A percentile compares a stretch with the other conserved stretches of the same genome.
phyloP scores from a whole-genome alignment of 2,113 vertebrate genomes.

The Vimba vimba region DNA sequence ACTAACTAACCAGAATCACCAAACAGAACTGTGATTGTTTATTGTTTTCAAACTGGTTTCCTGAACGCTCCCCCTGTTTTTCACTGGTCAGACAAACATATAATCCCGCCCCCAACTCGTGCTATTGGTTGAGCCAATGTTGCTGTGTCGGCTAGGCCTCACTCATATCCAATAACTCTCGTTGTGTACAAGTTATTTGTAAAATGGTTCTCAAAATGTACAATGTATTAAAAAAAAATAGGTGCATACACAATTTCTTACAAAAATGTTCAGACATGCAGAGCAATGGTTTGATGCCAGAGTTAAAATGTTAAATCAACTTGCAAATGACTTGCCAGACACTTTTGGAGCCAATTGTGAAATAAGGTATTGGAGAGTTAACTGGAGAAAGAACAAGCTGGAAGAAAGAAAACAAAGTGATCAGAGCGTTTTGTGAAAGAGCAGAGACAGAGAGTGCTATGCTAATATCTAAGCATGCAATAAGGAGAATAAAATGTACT shows the following conservation, averaged over 20 bases:
- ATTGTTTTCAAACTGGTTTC: not conserved
- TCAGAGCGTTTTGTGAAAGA: not conserved
- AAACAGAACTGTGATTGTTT: not conserved
- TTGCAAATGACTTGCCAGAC: not conserved
- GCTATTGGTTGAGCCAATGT: not conserved
- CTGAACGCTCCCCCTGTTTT: not conserved
- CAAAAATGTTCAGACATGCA: no score
- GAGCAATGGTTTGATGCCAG: no score
- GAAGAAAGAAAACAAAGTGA: not conserved
- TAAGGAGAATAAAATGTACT: not conserved
- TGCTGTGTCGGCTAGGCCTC: not conserved
- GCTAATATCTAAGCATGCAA: not conserved
- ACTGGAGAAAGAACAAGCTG: not conserved
- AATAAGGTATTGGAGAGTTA: not conserved
- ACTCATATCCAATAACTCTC: no score
- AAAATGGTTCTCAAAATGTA: no score
- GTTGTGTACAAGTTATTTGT: no score
- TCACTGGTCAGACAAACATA: not conserved
- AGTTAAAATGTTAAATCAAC: not conserved
- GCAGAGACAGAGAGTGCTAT: not conserved
- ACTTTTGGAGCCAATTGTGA: not conserved
- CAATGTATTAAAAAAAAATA: no score
- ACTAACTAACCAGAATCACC: not conserved
- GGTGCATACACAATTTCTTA: no score
- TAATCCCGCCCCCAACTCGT: not conserved